phyloP scores from a whole-genome alignment of 2,888 invertebrate genomes.

The Scaptomyza tumidula region DNA sequence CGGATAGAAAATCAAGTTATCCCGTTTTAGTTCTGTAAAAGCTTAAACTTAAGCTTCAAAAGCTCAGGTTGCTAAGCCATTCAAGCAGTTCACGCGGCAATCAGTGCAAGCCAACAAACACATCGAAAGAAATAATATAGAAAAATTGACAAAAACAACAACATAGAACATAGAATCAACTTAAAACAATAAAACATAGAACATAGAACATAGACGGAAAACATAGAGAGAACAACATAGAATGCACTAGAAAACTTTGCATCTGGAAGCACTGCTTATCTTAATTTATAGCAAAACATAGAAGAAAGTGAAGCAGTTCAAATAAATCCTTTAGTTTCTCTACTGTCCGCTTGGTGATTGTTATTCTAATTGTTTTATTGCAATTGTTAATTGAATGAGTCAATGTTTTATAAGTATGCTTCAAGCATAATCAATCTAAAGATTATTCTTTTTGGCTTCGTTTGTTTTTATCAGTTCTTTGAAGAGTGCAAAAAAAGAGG shows the following conservation, averaged over 20 bases:
- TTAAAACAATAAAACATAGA: background rate
- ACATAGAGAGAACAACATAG: background rate
- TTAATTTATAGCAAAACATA: background rate
- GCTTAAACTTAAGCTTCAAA: no score
- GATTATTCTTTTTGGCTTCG: background rate
- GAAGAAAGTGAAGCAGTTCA: slow-evolving; percentile 1
- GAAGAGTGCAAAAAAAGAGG: background rate
- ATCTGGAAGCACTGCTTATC: background rate
- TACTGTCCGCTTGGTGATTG: slow-evolving; percentile 19
- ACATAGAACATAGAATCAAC: background rate
- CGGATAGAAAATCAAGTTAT: no score
- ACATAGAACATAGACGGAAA: background rate
- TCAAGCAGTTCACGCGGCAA: background rate
- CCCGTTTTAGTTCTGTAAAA: no score
- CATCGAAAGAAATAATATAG: background rate
- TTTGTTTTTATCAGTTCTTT: background rate
- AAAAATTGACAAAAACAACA: background rate
- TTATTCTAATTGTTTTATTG: background rate
- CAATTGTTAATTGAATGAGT: background rate
- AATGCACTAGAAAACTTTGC: background rate
- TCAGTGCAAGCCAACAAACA: background rate
- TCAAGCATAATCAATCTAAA: background rate
- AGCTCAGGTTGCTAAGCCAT: background rate
- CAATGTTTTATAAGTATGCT: background rate
- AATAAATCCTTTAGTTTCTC: slow-evolving; percentile 1